Percentiles rank a stretch among this genome's conserved stretches.
Evolutionary conservation across 2,888 invertebrate genomes (phyloP).

Genomic region (Drosophila merina): DNA sequence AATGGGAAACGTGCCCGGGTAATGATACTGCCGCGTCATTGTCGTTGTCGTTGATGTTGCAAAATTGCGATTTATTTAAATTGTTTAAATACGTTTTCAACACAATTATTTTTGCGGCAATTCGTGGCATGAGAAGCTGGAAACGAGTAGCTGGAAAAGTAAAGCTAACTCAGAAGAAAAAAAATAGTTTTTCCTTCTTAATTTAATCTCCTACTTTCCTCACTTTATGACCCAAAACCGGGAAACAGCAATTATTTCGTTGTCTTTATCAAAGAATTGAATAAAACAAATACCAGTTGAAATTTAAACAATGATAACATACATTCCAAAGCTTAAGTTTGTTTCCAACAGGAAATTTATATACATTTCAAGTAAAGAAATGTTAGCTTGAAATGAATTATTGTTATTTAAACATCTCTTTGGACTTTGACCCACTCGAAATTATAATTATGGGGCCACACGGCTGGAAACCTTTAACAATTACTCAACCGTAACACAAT

Average conservation of each 20-base stretch:
- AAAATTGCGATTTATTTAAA: constrained; percentile 57
- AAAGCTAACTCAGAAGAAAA: constrained; percentile 12
- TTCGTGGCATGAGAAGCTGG: constrained; percentile 44
- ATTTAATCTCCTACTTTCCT: too few species aligned
- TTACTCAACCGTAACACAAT: neutral
- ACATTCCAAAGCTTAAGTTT: too few species aligned
- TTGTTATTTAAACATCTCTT: neutral
- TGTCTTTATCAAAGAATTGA: too few species aligned
- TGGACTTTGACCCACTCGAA: neutral
- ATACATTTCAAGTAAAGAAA: too few species aligned
- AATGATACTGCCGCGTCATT: constrained; percentile 36
- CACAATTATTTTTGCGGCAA: constrained; percentile 33
- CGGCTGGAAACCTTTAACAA: neutral
- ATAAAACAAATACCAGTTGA: too few species aligned
- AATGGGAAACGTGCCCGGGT: constrained; percentile 44
- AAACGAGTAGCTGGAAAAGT: constrained; percentile 4
- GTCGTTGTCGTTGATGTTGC: constrained; percentile 44
- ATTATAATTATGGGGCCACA: neutral
- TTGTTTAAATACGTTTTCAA: constrained; percentile 50
- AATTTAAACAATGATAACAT: too few species aligned
- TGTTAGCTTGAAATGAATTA: too few species aligned
- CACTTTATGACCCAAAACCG: too few species aligned
- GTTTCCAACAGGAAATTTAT: too few species aligned
- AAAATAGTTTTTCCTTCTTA: too few species aligned
- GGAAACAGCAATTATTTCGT: too few species aligned